These are phyloP conservation scores for Caenorhabditis sp. DNA, from an alignment of 2,888 invertebrate genomes.

Conservation along the genomic window DNA sequence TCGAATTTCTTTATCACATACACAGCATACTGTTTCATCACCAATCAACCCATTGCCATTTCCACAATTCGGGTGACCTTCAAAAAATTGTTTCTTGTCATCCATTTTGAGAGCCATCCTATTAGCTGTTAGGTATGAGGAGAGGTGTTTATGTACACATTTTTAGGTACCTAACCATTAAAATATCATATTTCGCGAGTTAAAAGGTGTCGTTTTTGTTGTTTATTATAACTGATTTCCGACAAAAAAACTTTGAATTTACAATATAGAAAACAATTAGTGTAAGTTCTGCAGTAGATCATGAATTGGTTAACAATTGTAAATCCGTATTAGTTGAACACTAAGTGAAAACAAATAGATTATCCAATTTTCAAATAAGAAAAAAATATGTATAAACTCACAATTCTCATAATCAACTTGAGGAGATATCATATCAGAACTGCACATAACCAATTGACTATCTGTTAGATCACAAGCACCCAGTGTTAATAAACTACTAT, in stretches of 20 bases:
- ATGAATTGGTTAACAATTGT: constrained; percentile 10
- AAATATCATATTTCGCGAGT: constrained; percentile 37
- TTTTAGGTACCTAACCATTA: constrained; percentile 23
- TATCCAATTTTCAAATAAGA: background rate
- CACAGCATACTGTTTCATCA: constrained; percentile 27
- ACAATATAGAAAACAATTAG: no score
- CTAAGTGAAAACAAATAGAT: background rate
- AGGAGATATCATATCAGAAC: constrained; percentile 30
- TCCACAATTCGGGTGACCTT: constrained; percentile 21
- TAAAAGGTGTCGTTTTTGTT: constrained; percentile 4
- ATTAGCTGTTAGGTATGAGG: background rate
- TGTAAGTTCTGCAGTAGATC: background rate
- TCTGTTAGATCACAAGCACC: constrained; percentile 29
- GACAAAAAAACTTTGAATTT: background rate
- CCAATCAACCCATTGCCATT: background rate
- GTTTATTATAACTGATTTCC: background rate
- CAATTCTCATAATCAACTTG: constrained; percentile 11
- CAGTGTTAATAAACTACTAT: constrained; percentile 32
- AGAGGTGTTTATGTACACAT: background rate
- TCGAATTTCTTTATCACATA: constrained; percentile 35
- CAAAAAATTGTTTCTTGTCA: constrained; percentile 2
- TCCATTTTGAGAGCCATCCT: background rate
- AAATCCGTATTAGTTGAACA: background rate
- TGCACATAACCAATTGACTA: constrained; percentile 37
- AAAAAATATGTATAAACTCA: constrained; percentile 4